Evolutionary conservation across 2,888 invertebrate species (phyloP).

Genomic region (Macroteleia sp.): DNA sequence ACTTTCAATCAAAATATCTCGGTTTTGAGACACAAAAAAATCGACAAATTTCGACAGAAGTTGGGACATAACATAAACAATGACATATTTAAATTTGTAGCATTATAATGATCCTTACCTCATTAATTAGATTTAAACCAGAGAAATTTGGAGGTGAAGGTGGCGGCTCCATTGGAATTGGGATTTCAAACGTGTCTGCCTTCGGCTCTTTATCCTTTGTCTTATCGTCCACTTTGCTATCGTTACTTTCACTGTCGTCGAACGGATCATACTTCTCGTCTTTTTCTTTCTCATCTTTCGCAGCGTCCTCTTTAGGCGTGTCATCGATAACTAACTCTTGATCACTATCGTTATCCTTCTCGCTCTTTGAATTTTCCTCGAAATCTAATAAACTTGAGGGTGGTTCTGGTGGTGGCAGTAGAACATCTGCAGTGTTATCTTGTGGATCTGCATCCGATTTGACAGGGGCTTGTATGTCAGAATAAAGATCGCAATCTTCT

Average conservation of each 20-base stretch:
- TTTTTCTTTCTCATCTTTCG: constrained; percentile 40
- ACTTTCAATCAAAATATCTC: too few species aligned
- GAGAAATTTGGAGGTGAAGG: constrained; percentile 66
- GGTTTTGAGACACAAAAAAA: too few species aligned
- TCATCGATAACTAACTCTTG: constrained; percentile 81
- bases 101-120: too few species aligned
- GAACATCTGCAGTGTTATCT: constrained; percentile 73
- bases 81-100: too few species aligned
- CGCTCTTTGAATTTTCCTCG: constrained; percentile 79
- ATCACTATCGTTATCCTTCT: constrained; percentile 81
- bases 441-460: constrained; percentile 75
- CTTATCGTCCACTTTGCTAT: constrained; percentile 62
- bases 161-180: constrained; percentile 64
- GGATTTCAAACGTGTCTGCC: constrained; percentile 17
- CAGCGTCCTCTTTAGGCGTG: constrained; percentile 75
- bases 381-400: constrained; percentile 82
- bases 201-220: constrained; percentile 9
- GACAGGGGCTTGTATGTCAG: constrained; percentile 85
- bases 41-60: too few species aligned
- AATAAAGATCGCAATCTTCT: constrained; percentile 87
- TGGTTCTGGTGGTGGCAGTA: constrained; percentile 83
- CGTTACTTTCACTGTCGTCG: constrained; percentile 78
- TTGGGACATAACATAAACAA: too few species aligned
- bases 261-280: constrained; percentile 81
- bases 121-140: constrained; percentile 57